phyloP scores from a whole-genome alignment of 2,888 invertebrate genomes.

The Plebejus argus region DNA sequence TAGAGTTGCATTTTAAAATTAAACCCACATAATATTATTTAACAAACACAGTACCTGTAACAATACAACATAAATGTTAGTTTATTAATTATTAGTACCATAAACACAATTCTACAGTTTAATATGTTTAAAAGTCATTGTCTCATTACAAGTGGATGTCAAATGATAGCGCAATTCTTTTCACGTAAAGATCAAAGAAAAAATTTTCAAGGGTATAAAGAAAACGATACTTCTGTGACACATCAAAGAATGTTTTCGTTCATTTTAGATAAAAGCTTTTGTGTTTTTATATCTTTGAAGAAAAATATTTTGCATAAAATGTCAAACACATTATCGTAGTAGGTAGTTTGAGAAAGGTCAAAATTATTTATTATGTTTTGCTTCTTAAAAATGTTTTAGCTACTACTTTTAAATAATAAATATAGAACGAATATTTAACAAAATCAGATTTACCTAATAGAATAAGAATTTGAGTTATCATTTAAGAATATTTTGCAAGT shows the following conservation, averaged over 20 bases:
- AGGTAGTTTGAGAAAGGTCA: background rate
- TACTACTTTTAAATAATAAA: background rate
- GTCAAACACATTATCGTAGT: background rate
- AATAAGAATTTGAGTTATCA: background rate
- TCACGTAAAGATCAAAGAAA: constrained; percentile 40
- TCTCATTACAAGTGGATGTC: background rate
- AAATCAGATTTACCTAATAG: too few species aligned
- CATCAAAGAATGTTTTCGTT: constrained; percentile 34
- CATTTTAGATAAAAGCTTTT: constrained; percentile 10
- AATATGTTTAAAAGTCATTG: constrained; percentile 15
- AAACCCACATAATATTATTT: too few species aligned
- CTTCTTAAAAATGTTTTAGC: background rate
- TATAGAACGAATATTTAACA: background rate
- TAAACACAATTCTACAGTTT: too few species aligned
- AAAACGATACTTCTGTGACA: constrained; percentile 44
- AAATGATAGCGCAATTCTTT: background rate
- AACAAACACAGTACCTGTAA: too few species aligned
- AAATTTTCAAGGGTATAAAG: constrained; percentile 41
- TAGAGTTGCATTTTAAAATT: too few species aligned
- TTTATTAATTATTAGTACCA: too few species aligned
- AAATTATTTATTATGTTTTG: background rate
- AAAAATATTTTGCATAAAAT: constrained; percentile 8
- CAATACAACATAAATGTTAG: too few species aligned
- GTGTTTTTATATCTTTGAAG: constrained; percentile 8
- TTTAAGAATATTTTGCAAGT: background rate